Base-by-base conservation (phyloP, 2,888 invertebrate genomes). In the Dicyrtomina minuta region DNA sequence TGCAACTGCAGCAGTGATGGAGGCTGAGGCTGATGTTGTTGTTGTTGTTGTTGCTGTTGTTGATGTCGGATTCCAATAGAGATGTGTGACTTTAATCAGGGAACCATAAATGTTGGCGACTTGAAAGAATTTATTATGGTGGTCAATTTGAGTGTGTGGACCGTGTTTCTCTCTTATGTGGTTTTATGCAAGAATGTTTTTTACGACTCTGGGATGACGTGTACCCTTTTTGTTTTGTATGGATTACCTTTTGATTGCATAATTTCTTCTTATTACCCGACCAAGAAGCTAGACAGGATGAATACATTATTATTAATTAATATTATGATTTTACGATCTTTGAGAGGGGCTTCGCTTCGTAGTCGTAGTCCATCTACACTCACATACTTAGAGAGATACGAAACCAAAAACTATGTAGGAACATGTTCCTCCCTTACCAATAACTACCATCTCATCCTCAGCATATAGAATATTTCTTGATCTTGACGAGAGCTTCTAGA, bases 81-180 rank as follows among this genome's bases (percentile, higher is more conserved):
- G 70, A 65, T 65, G 66, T 70, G 70, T 66, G 70, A 70, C 61
- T 70, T 66, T 70, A 70, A 70, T 70, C 70, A 53, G 61, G 33
- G 46, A 60, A 44, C 61, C 66, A 70, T 70, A 70, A 70, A 61
- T 61, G 66, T 66, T 70, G 61, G 61, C 70, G 65, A 65, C 65
- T 65, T 65, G 65, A 65, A 65, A 65, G 65, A 65, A 65, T 55
- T 55, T 55, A 65, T 65, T 65, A 64, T 49, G 53, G 53, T 64
- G 64, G 64, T 64, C 64, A 64, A 64, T 64, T 39, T 10, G 44
- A 60, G 17, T 13, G 20, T 22, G 20, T 22, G 24, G 20, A 58
- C 27, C 39, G 24, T 60, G 44, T 60, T 6, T 33, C 33, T 33
- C 33, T 33, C 33, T 3, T 26, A 41, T n/a, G 39, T 39, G 3